Percentiles rank a stretch among this genome's conserved stretches.
Conservation (phyloP, 2,113 vertebrate species). For the Pomatostomus ruficeps region DNA sequence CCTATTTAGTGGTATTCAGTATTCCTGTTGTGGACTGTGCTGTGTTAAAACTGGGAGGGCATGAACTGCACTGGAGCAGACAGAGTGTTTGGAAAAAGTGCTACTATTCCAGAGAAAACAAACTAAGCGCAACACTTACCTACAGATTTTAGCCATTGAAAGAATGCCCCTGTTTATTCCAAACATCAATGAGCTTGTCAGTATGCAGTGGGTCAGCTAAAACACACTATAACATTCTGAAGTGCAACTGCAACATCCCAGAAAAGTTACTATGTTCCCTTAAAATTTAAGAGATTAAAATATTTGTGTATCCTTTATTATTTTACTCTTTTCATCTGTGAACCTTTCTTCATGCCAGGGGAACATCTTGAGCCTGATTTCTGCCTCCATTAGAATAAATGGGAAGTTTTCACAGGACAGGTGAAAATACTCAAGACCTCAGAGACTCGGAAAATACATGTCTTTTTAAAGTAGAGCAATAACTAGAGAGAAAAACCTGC, state of each 20-base stretch:
- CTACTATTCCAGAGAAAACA: not conserved
- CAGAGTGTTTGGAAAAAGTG: not conserved
- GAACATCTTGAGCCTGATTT: not conserved
- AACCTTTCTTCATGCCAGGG: not conserved
- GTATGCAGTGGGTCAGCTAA: not conserved
- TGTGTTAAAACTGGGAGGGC: not conserved
- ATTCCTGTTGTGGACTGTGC: not conserved
- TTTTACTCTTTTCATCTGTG: not conserved
- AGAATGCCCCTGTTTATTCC: not conserved
- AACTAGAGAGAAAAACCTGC: conserved; percentile 1
- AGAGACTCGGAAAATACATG: not conserved
- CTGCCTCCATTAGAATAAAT: not conserved
- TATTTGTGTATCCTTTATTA: not conserved
- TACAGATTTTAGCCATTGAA: not conserved
- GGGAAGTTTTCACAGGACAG: not conserved
- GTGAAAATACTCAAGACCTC: not conserved
- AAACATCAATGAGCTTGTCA: not conserved
- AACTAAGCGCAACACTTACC: not conserved
- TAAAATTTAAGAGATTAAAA: not conserved
- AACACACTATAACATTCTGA: not conserved
- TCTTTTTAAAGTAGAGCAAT: not conserved
- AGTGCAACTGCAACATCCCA: not conserved
- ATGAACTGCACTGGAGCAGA: not conserved
- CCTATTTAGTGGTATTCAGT: not conserved
- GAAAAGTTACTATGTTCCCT: not conserved